Conservation (phyloP, 2,797 vertebrate species). For the Lithobates sylvaticus region DNA sequence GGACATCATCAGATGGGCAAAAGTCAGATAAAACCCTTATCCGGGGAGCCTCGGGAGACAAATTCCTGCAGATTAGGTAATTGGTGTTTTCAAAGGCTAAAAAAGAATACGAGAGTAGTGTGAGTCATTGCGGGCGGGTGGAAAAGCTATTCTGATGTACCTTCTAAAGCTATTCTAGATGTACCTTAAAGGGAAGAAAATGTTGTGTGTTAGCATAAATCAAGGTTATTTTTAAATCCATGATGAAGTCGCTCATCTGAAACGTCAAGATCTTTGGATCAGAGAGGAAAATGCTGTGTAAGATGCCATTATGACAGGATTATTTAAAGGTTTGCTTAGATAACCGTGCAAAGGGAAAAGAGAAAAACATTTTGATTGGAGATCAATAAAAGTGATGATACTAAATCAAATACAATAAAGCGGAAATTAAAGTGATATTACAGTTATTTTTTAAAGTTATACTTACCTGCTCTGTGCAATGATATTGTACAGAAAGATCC, state of each 20-base stretch:
- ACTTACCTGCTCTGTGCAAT: no score
- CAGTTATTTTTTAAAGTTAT: no score
- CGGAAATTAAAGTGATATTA: no score
- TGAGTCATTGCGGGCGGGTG: constrained; percentile 22
- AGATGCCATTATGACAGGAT: constrained; percentile 7
- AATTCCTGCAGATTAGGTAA: constrained; percentile 26
- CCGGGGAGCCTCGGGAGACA: constrained; percentile 3
- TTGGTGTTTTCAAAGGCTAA: not conserved
- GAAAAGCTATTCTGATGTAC: constrained; percentile 33
- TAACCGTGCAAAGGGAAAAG: no score
- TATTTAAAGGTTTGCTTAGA: not conserved
- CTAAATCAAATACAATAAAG: no score
- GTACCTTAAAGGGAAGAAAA: constrained; percentile 17
- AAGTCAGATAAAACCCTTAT: constrained; percentile 10
- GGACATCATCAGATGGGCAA: constrained; percentile 15
- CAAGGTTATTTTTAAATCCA: constrained; percentile 42
- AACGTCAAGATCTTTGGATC: constrained; percentile 11
- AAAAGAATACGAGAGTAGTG: not conserved
- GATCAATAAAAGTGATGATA: no score
- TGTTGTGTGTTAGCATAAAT: constrained; percentile 24
- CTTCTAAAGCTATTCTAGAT: not conserved
- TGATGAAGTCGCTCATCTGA: constrained; percentile 31
- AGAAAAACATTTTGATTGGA: no score
- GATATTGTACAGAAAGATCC: no score
- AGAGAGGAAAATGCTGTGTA: constrained; percentile 33